Percentiles rank a stretch among this genome's conserved stretches.
These are phyloP conservation scores for Macrobrachium nipponense DNA, from an alignment of 1,140 invertebrate species.

Conservation along the genomic window DNA sequence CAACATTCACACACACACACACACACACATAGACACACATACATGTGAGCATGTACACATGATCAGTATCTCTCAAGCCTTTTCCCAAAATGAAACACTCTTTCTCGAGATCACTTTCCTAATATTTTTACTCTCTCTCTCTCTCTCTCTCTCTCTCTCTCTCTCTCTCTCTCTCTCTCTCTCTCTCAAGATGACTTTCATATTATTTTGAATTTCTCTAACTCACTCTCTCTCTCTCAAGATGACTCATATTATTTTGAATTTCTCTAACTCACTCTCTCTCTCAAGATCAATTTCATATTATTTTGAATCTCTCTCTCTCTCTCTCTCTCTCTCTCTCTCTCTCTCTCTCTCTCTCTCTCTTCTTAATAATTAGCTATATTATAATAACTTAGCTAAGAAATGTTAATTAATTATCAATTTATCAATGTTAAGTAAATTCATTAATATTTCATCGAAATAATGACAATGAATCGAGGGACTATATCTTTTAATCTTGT, in stretches of 20 bases:
- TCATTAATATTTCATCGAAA: too few species aligned
- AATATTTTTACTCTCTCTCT: background rate
- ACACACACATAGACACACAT: too few species aligned
- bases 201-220: background rate
- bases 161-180: background rate
- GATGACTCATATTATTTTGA: background rate
- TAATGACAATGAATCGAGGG: too few species aligned
- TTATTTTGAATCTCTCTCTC: background rate
- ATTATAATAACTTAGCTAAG: too few species aligned
- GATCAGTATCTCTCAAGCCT: too few species aligned
- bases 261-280: background rate
- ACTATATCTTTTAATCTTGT: too few species aligned
- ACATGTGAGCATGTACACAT: too few species aligned
- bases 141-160: background rate
- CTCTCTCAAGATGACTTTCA: background rate
- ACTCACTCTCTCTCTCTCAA: background rate
- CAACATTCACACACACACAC: too few species aligned
- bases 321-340: constrained; percentile 11
- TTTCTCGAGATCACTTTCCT: background rate
- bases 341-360: constrained; percentile 17
- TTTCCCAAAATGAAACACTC: background rate
- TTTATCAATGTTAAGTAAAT: too few species aligned
- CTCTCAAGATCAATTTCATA: background rate
- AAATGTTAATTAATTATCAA: too few species aligned
- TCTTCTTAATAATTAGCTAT: too few species aligned